Evolutionary conservation across 2,888 invertebrate species (phyloP).

Genomic region (Eristalis intricaria): DNA sequence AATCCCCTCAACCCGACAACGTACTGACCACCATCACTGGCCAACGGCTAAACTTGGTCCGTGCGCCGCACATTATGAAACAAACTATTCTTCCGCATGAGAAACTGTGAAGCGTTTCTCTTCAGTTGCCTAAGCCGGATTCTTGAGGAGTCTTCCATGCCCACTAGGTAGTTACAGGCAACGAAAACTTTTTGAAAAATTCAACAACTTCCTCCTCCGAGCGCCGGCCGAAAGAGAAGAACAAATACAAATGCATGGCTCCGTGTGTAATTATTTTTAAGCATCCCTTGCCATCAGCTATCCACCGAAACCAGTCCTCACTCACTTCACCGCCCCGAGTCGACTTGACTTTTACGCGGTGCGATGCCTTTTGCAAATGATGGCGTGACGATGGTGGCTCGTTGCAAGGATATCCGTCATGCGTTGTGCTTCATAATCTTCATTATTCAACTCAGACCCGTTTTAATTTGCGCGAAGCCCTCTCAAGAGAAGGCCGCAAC

Average conservation of each 20-base stretch:
- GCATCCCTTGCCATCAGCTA: neutral
- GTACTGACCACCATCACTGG: neutral
- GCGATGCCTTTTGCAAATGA: constrained; percentile 11
- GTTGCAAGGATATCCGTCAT: constrained; percentile 18
- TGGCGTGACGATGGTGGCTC: neutral
- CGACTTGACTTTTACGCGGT: neutral
- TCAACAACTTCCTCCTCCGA: constrained; percentile 7
- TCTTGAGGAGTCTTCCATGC: neutral
- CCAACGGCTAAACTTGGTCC: neutral
- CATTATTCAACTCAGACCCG: constrained; percentile 38
- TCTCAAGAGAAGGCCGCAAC: neutral
- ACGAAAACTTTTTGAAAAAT: constrained; percentile 30
- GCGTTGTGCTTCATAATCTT: constrained; percentile 36
- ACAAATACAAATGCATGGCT: constrained; percentile 5
- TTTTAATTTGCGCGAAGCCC: constrained; percentile 29
- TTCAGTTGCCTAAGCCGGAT: constrained; percentile 2
- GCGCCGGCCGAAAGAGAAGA: neutral
- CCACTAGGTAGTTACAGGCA: constrained; percentile 4
- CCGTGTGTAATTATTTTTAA: constrained; percentile 37
- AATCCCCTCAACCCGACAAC: neutral
- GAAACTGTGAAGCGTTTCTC: neutral
- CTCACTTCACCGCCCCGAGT: neutral
- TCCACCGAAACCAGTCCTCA: neutral
- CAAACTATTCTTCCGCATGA: constrained; percentile 9
- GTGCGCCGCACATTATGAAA: neutral